Percentiles rank a stretch among this genome's conserved stretches.
Evolutionary conservation across 2,113 vertebrate genomes (phyloP).

Genomic region (Eupsittula cactorum): DNA sequence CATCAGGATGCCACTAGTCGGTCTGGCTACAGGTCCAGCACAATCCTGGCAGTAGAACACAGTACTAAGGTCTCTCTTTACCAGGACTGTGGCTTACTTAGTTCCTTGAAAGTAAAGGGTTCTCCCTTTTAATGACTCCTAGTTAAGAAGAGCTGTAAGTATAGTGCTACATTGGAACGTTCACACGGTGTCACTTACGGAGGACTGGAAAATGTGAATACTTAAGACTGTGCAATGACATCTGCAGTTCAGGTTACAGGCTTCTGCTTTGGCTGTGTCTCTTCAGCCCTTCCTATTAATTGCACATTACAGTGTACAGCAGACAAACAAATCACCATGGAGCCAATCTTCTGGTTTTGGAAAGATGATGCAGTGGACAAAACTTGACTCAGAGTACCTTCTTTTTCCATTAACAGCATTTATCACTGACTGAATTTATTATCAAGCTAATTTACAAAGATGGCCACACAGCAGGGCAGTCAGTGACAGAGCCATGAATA

Average conservation of each 20-base stretch:
- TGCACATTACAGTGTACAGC: background rate
- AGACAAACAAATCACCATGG: background rate
- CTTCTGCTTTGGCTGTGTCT: background rate
- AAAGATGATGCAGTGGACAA: background rate
- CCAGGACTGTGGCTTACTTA: background rate
- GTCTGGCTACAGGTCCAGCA: background rate
- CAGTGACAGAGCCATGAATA: background rate
- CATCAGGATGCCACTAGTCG: background rate
- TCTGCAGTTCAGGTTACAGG: conserved; percentile 8
- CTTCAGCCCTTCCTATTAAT: background rate
- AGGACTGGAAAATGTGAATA: background rate
- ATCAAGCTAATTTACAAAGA: background rate
- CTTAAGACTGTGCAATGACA: background rate
- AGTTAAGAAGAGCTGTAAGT: background rate
- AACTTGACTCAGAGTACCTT: background rate
- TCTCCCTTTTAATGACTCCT: background rate
- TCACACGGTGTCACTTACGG: conserved; percentile 30
- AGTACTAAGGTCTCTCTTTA: background rate
- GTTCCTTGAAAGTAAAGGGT: background rate
- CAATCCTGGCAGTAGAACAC: background rate
- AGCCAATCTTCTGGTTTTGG: background rate
- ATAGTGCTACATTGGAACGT: background rate
- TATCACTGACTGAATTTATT: background rate
- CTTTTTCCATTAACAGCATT: background rate
- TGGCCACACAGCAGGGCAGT: background rate